Percentiles rank a stretch among this genome's conserved stretches.
Evolutionary conservation across 2,888 invertebrate genomes (phyloP).

Genomic region (Nephrotoma guestfalica): DNA sequence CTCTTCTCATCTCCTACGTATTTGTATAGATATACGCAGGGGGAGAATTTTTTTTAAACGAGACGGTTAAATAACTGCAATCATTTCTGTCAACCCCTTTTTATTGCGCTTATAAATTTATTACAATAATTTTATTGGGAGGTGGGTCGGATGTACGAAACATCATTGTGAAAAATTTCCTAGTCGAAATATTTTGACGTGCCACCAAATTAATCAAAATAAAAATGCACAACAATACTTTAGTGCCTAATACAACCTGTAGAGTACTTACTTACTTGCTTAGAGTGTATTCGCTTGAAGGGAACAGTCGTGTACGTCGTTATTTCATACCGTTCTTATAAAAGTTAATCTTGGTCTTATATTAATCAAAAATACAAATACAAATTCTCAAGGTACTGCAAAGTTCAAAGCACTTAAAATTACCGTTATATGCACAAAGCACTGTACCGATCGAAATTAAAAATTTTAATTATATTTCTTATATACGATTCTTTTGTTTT

Average conservation of each 20-base stretch:
- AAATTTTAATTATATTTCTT: not conserved
- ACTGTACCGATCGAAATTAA: not conserved
- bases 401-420: not conserved
- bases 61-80: not conserved
- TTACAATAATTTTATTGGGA: too few relatives aligned
- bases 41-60: not conserved
- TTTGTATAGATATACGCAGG: not conserved
- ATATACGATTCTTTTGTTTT: not conserved
- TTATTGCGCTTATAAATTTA: not conserved
- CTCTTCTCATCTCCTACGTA: not conserved
- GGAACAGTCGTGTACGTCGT: too few relatives aligned
- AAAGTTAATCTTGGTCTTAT: not conserved
- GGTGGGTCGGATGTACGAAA: too few relatives aligned
- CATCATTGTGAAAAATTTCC: too few relatives aligned
- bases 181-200: too few relatives aligned
- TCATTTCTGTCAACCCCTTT: not conserved
- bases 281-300: too few relatives aligned
- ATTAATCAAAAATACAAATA: not conserved
- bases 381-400: not conserved
- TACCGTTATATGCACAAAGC: not conserved
- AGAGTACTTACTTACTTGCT: too few relatives aligned
- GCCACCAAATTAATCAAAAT: too few relatives aligned
- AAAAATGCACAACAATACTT: too few relatives aligned
- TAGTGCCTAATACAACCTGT: too few relatives aligned
- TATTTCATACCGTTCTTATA: not conserved